Evolutionary conservation across 2,888 invertebrate genomes (phyloP), one percentile per base, ranked within the genome.

Genomic region (Mimachlamys varia): DNA sequence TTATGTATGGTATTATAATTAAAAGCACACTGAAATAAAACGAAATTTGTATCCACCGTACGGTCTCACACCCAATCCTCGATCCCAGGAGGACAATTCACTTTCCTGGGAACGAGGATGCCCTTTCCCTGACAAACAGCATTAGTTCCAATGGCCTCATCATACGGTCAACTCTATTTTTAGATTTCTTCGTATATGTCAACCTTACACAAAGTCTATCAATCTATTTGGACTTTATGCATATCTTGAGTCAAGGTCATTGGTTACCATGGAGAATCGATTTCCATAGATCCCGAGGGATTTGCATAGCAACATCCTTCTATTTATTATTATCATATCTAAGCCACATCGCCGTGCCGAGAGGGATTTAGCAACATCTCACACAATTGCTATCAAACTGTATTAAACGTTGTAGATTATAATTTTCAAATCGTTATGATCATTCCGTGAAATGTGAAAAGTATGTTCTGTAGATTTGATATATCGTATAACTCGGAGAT

Each of bases 211-310:
- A 76, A 58, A 58, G 58, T 58, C 22, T 58, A 58, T 22, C 22
- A 33, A 10, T 33, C 76, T 76, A 76, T 76, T 76, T 76, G 2
- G 3, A 33, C 76, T 76, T 4, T 76, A 76, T 76, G 76, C 76
- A 76, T 76, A 76, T 76, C 33, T 22, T 10, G 27, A 7, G 27
- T 76, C 76, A 76, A 76, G 33, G 76, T 76, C 76, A 27, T 76
- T 22, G 10, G 76, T 76, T 33, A 76, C 76, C 76, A 76, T 76
- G 76, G 76, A 76, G 17, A 76, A 76, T 76, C 76, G 76, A 76
- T 76, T 33, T 76, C 33, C 33, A 27, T 27, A 1, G 76, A 76
- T 76, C 76, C 76, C 13, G 27, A 22, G 76, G 76, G 76, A 76
- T 76, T 76, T 76, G 10, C 76, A 76, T 76, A 76, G 33, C 10